A percentile compares a stretch with the other conserved stretches of the same genome.
Conservation (phyloP, 2,888 invertebrate species). For the Conomelus anceps region DNA sequence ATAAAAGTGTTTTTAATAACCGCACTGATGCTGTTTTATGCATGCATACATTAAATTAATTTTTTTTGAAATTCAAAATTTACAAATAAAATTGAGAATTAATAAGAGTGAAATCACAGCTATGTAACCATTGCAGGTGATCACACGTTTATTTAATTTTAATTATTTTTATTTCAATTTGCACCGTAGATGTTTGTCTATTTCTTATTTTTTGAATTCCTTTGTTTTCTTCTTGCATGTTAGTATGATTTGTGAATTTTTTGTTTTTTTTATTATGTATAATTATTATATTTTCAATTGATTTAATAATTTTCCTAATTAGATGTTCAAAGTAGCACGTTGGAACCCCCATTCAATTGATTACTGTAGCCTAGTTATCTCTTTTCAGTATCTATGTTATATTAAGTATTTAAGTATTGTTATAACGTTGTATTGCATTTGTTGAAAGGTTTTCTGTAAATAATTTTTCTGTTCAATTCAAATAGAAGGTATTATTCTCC, state of each 20-base stretch:
- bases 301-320: too few relatives aligned
- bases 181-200: neutral
- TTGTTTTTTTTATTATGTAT: neutral
- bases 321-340: too few relatives aligned
- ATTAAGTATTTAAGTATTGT: too few relatives aligned
- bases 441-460: too few relatives aligned
- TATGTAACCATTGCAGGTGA: neutral
- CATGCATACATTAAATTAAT: neutral
- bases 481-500: too few relatives aligned
- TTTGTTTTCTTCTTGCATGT: neutral
- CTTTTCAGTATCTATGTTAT: too few relatives aligned
- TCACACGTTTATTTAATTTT: neutral
- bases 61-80: neutral
- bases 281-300: too few relatives aligned
- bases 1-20: neutral
- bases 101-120: neutral
- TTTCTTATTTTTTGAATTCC: neutral
- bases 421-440: too few relatives aligned
- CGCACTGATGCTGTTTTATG: neutral
- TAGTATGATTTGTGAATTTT: neutral
- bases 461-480: too few relatives aligned
- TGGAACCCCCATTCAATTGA: too few relatives aligned
- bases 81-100: neutral
- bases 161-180: neutral
- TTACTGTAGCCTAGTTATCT: too few relatives aligned